Base-by-base conservation (phyloP, 2,113 vertebrate genomes). In the Eulemur rufifrons region DNA sequence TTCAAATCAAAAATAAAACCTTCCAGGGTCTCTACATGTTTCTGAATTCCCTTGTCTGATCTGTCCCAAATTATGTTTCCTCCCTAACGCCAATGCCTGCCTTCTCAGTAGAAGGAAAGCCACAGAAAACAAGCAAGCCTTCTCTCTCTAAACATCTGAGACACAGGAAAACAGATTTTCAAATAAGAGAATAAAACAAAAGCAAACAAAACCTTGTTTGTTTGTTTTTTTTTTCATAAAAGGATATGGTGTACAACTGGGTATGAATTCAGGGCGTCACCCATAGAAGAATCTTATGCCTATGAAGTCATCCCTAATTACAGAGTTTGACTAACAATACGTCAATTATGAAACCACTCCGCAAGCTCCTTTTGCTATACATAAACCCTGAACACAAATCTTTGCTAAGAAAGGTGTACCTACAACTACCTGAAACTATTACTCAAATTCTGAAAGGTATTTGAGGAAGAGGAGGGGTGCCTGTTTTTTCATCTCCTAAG, bases 291-390 rank as follows among this genome's bases (percentile, higher is more conserved):
- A 97, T 97, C 96, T 88, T 98, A 94, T 96, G 97, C 96, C 96
- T 96, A 96, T 98, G 98, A 97, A 97, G 97, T 98, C 98, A 97
- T 97, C 93, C 82, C 86, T 98, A 97, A 98, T 97, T 97, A 97
- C 94, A 92, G 96, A 66, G 78, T 86, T 95, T 91, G 95, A 95
- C 92, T 97, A 97, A 98, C 97, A 98, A 97, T 97, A 93, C 88
- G 20, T 74, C 95, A 97, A 96, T 98, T 98, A 98, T 95, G 93
- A 97, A 98, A 97, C 88, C 91, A 96, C 96, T 71, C 73, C 78
- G 66, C 88, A 59, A 91, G 81, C 77, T 96, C 77, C 32, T 91
- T 94, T 95, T 94, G 96, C 97, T 95, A 86, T 45, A 91, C 78
- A 64, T 88, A 97, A 93, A 96, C 71, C 78, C 74, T 71, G 56